Base-by-base conservation (phyloP, 64 coral and sea anemone species). In the Cladopsammia gracilis region DNA sequence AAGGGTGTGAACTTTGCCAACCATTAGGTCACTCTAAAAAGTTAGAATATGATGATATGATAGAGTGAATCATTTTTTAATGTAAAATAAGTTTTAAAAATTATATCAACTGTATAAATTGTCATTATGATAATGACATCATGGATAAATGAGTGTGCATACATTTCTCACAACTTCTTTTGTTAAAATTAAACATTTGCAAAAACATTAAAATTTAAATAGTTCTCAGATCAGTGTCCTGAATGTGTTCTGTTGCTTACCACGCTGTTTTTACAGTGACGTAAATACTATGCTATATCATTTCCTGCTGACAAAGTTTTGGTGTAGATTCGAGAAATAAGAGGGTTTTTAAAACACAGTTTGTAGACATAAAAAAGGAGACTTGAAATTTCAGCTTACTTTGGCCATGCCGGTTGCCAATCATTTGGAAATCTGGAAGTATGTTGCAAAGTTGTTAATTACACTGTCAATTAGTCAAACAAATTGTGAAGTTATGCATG, bases 51-150 rank as follows among this genome's bases (percentile, higher is more conserved):
- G 46, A 50, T 50, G 58, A 22, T 50, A 84, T 49, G 72, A 20
- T 13, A 84, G 57, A 82, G 58, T 82, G 58, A 51, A 84, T 68
- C 43, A 10, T 84, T 84, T 80, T 84, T 84, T 84, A 67, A 68
- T 84, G 80, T 84, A 84, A 84, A 66, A 84, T 84, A 84, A 66
- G 80, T 84, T 84, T 84, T 84, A 84, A 68, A 18, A 67, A 67
- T 84, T 84, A 47, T 50, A 64, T 48, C 14, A 50, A 68, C 10
- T 84, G 80, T 84, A 84, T 64, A 51, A 84, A 83, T 64, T 64
- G 26, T 62, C 58, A 25, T 64, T 48, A 45, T 62, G 15, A 67
- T 25, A 84, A 84, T 24, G 20, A 67, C 61, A 50, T 13, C 58
- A 46, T 82, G 26, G 78, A 62, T 64, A 19, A 10, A 56, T 56